phyloP scores from a whole-genome alignment of 2,797 vertebrate genomes.

The Hypotaenidia philippensis region DNA sequence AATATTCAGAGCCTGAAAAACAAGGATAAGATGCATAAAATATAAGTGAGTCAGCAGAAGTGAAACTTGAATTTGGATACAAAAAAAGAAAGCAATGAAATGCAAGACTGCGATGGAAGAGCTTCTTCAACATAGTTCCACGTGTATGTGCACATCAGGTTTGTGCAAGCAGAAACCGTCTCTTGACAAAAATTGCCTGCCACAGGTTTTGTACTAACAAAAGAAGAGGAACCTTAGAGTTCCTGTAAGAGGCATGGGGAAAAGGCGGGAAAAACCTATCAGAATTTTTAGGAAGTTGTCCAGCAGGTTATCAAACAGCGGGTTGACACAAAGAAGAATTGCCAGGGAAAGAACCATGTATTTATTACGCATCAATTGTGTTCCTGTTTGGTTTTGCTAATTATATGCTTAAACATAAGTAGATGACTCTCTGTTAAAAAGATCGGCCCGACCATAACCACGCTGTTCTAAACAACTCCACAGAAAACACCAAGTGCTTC shows the following conservation, averaged over 20 bases:
- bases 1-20: neutral
- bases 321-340: neutral
- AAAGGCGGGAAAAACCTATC: neutral
- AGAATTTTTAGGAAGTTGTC: neutral
- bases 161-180: neutral
- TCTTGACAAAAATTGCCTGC: neutral
- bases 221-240: neutral
- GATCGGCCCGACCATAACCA: neutral
- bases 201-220: neutral
- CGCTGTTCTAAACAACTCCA: neutral
- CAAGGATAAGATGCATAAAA: neutral
- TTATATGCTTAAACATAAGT: neutral
- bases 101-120: neutral
- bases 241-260: neutral
- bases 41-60: neutral
- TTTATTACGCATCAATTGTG: neutral
- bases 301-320: neutral
- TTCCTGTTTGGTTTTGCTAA: neutral
- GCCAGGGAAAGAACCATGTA: neutral
- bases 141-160: rapidly evolving
- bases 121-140: neutral
- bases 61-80: neutral
- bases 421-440: neutral
- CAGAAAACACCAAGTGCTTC: neutral
- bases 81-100: neutral